A percentile compares a stretch with the other conserved stretches of the same genome.
Evolutionary conservation across 2,797 vertebrate species (phyloP).

Genomic region (Leontopithecus rosalia): DNA sequence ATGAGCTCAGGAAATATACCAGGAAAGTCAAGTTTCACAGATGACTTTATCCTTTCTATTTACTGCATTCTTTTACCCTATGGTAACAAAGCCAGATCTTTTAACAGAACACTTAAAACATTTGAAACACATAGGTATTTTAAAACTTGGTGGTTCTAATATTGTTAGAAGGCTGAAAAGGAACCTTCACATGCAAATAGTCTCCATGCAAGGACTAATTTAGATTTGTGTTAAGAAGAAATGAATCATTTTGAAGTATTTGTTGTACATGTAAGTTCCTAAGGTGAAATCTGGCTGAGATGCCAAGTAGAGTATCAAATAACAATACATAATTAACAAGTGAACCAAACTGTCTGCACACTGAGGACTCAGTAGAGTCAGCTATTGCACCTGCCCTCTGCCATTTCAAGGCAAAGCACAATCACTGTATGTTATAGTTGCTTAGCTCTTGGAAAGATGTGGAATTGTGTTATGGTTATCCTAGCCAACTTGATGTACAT

Average conservation of each 20-base stretch:
- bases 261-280: conserved; percentile 9
- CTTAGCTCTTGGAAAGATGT: not conserved
- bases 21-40: not conserved
- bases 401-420: not conserved
- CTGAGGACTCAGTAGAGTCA: not conserved
- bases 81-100: not conserved
- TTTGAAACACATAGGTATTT: not conserved
- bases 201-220: conserved; percentile 11
- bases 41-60: not conserved
- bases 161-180: conserved; percentile 27
- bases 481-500: not conserved
- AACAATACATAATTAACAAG: not conserved
- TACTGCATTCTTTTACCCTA: not conserved
- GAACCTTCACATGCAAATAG: not conserved
- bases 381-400: not conserved
- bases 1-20: not conserved
- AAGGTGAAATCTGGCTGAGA: conserved; percentile 35
- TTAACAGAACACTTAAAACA: not conserved
- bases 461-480: not conserved
- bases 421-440: not conserved
- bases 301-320: not conserved
- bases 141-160: conserved; percentile 20
- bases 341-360: not conserved
- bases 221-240: conserved; percentile 51
- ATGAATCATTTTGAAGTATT: conserved; percentile 42